Base-by-base conservation (phyloP, 2,888 invertebrate species). In the Crocallis elinguaria region DNA sequence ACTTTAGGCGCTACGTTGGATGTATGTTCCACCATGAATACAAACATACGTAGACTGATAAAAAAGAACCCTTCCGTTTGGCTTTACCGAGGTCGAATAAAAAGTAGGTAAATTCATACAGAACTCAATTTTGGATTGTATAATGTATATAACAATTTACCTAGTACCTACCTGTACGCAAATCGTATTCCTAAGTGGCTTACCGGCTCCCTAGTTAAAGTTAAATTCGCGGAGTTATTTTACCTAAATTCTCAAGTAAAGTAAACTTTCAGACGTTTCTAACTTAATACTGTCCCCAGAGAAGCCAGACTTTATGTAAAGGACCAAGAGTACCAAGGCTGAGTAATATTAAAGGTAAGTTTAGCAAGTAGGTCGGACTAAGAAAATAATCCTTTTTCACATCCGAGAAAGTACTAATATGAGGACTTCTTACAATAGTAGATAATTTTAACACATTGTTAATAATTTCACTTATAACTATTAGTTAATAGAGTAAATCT, bases 141-240 rank as follows among this genome's bases (percentile, higher is more conserved):
- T n/a, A n/a, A n/a, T n/a, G n/a, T n/a, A n/a, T n/a, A n/a, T n/a
- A n/a, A n/a, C n/a, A n/a, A n/a, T n/a, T n/a, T n/a, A n/a, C n/a
- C n/a, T n/a, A 38, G 19, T 49, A 29, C 11, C 17, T 17, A 21
- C 16, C 12, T 17, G 35, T 44, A 38, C 38, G 44, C 44, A 45
- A 45, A 41, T 41, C 39, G 39, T 56, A 51, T 43, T 51, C 56
- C 43, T 51, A 38, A 44, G 55, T 55, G 45, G 42, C 55, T 51
- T 46, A 50, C 25, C 35, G 17, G 25, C 21, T 36, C 45, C 45
- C 54, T 49, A 38, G 49, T 51, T 62, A 61, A 57, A 69, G 65
- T 66, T 64, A 55, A 64, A 66, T 69, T 64, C 60, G 60, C 62
- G 64, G 74, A 71, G 64, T 64, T 74, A 72, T 71, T 75, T 71